phyloP scores from a whole-genome alignment of 2,113 vertebrate genomes.

The Phyllostomus hastatus region DNA sequence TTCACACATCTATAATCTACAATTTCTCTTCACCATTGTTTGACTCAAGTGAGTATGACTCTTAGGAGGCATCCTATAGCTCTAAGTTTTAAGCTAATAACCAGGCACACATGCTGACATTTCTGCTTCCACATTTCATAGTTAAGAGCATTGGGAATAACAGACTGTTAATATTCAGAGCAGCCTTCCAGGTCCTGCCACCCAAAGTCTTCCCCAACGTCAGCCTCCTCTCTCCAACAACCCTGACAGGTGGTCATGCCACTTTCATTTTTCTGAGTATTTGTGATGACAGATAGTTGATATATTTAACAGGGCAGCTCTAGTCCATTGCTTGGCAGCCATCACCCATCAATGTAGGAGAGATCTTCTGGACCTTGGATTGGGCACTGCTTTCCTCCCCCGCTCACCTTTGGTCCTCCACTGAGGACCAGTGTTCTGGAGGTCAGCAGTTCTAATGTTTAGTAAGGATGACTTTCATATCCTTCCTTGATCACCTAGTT shows the following conservation, averaged over 20 bases:
- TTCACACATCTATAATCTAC: slow-evolving; percentile 11
- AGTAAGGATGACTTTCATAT: background rate
- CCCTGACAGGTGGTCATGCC: background rate
- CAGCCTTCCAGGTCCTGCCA: background rate
- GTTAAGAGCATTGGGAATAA: background rate
- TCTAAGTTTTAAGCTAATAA: slow-evolving; percentile 6
- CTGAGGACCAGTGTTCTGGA: background rate
- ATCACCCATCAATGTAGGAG: too few relatives aligned
- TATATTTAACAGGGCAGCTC: background rate
- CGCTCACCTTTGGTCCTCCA: background rate
- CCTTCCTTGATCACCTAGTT: background rate
- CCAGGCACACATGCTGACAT: background rate
- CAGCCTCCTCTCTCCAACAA: background rate
- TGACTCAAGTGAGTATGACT: background rate
- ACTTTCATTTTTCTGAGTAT: background rate
- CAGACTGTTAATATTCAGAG: background rate
- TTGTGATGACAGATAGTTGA: background rate
- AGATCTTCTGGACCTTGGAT: background rate
- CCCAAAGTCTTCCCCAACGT: background rate
- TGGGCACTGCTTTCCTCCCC: background rate
- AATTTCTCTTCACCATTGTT: slow-evolving; percentile 52
- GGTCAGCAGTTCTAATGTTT: background rate
- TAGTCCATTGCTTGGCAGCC: background rate
- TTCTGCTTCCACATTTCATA: background rate
- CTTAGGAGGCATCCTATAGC: background rate